phyloP scores from a whole-genome alignment of 2,113 vertebrate species.

The Smithornis capensis region DNA sequence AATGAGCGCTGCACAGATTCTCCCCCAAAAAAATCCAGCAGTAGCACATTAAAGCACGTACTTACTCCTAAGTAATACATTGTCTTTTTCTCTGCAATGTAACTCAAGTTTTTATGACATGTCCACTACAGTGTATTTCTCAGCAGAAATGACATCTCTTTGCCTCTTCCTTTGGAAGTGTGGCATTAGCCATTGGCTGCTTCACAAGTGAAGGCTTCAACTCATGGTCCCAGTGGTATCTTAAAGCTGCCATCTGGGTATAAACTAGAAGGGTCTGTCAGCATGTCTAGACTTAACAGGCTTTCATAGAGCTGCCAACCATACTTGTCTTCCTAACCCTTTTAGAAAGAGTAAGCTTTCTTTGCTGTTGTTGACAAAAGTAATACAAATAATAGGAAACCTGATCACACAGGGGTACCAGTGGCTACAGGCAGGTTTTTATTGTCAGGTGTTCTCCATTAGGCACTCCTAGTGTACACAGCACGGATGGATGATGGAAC shows the following conservation, averaged over 20 bases:
- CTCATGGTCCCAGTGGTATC: neutral
- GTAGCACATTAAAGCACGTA: neutral
- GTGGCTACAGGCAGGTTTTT: neutral
- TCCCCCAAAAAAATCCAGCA: neutral
- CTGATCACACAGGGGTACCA: rapidly evolving
- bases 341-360: neutral
- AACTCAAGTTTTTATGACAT: neutral
- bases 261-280: neutral
- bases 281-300: neutral
- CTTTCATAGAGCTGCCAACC: neutral
- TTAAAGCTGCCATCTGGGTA: neutral
- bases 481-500: neutral
- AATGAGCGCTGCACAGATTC: neutral
- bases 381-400: neutral
- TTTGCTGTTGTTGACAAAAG: neutral
- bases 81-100: neutral
- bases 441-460: neutral
- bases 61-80: neutral
- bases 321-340: neutral
- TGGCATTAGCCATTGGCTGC: neutral
- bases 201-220: neutral
- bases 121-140: neutral
- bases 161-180: neutral
- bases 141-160: neutral
- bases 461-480: neutral